Evolutionary conservation across 2,797 vertebrate genomes (phyloP).

Genomic region (Pangasius mekongensis): DNA sequence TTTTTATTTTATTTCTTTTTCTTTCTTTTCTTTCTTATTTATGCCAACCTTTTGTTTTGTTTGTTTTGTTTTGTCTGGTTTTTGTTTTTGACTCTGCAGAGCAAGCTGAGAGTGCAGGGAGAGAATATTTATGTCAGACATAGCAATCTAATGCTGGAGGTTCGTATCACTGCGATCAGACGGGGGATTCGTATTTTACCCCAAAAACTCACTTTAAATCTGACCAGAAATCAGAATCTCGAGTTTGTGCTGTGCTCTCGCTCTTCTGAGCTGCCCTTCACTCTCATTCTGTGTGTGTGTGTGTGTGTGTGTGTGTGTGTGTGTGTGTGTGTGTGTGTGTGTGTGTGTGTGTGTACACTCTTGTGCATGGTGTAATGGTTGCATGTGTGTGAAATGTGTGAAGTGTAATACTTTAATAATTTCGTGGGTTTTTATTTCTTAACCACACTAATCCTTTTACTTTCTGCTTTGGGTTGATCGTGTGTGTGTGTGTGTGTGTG

Average conservation of each 20-base stretch:
- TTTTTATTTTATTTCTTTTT: conserved; percentile 4
- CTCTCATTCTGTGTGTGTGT: conserved; percentile 81
- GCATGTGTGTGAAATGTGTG: conserved; percentile 65
- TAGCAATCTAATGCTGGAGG: conserved; percentile 99
- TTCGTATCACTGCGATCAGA: conserved; percentile 82
- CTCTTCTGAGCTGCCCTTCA: conserved; percentile 74
- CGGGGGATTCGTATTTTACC: background rate
- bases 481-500: background rate
- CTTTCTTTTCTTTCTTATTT: background rate
- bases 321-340: conserved; percentile 64
- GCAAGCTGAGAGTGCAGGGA: conserved; percentile 95
- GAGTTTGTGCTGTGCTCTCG: conserved; percentile 63
- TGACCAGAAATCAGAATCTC: conserved; percentile 2
- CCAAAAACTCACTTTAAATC: background rate
- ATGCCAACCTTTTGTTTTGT: background rate
- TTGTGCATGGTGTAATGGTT: conserved; percentile 83
- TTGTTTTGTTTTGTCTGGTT: conserved; percentile 63
- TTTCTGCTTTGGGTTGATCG: conserved; percentile 47
- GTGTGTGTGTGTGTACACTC: conserved; percentile 34
- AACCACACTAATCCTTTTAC: conserved; percentile 74
- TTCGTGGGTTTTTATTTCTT: conserved; percentile 13
- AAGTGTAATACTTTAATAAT: background rate
- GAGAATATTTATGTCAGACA: conserved; percentile 99
- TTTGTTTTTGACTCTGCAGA: conserved; percentile 84
- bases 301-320: conserved; percentile 62